Evolutionary conservation across 1,140 invertebrate genomes (phyloP).

Genomic region (Aphelenchoides besseyi): DNA sequence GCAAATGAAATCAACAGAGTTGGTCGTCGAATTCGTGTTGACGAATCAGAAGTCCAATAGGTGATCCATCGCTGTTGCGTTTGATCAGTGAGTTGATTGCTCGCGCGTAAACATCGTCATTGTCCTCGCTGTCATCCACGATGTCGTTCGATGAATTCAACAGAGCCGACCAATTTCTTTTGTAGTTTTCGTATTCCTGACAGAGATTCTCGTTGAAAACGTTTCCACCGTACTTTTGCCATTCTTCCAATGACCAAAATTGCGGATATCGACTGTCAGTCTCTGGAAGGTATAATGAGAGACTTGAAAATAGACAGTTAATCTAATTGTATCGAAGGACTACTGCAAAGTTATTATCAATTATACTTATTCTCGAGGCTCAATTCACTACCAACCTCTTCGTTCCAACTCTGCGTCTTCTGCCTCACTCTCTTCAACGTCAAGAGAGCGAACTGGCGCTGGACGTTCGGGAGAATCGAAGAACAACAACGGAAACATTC

Average conservation of each 20-base stretch:
- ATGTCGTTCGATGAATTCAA: not conserved
- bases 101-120: too few relatives aligned
- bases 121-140: not conserved
- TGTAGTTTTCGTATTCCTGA: not conserved
- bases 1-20: too few relatives aligned
- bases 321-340: not conserved
- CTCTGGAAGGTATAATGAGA: too few relatives aligned
- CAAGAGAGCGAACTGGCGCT: not conserved
- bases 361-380: not conserved
- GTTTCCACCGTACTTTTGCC: not conserved
- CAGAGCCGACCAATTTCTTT: not conserved
- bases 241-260: not conserved
- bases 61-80: too few relatives aligned
- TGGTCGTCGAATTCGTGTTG: too few relatives aligned
- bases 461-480: conserved; percentile 33
- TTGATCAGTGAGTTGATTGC: too few relatives aligned
- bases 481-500: conserved; percentile 85
- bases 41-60: too few relatives aligned
- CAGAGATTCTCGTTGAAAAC: not conserved
- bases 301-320: too few relatives aligned
- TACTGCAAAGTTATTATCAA: not conserved
- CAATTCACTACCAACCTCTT: not conserved
- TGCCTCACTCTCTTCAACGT: conserved; percentile 21
- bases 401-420: conserved; percentile 9
- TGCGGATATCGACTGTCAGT: not conserved